phyloP scores from a whole-genome alignment of 1,140 invertebrate species.

The Apis dorsata region DNA sequence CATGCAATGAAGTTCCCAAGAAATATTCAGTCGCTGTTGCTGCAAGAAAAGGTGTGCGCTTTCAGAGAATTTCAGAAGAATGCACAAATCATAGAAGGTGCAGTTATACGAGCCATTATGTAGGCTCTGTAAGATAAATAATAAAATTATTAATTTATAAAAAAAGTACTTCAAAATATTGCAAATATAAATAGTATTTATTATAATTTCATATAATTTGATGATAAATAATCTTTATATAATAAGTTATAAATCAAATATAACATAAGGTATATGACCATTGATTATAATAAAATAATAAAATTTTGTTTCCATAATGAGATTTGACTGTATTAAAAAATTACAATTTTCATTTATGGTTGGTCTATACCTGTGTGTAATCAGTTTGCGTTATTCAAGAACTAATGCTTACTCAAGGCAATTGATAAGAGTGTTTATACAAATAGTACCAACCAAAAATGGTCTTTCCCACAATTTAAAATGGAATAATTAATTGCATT shows the following conservation, averaged over 20 bases:
- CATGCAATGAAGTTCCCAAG: constrained; percentile 57
- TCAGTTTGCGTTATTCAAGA: constrained; percentile 3
- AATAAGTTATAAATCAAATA: background rate
- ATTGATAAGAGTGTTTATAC: background rate
- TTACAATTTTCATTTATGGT: constrained; percentile 22
- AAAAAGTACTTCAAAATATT: background rate
- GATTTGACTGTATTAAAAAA: background rate
- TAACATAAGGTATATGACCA: background rate
- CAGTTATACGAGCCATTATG: constrained; percentile 35
- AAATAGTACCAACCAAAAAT: constrained; percentile 29
- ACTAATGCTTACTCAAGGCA: constrained; percentile 41
- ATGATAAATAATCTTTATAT: background rate
- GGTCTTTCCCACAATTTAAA: background rate
- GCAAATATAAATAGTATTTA: background rate
- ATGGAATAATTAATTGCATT: background rate
- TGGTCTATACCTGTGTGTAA: background rate
- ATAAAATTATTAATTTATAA: constrained; percentile 8
- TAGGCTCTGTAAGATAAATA: constrained; percentile 31
- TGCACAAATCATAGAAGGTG: constrained; percentile 59
- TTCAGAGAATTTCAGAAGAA: constrained; percentile 64
- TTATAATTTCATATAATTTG: background rate
- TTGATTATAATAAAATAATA: background rate
- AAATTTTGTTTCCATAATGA: background rate
- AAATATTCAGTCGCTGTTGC: constrained; percentile 61
- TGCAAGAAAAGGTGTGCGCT: constrained; percentile 63